Conservation (phyloP, 2,888 invertebrate species). For the Heliconius ethilla region DNA sequence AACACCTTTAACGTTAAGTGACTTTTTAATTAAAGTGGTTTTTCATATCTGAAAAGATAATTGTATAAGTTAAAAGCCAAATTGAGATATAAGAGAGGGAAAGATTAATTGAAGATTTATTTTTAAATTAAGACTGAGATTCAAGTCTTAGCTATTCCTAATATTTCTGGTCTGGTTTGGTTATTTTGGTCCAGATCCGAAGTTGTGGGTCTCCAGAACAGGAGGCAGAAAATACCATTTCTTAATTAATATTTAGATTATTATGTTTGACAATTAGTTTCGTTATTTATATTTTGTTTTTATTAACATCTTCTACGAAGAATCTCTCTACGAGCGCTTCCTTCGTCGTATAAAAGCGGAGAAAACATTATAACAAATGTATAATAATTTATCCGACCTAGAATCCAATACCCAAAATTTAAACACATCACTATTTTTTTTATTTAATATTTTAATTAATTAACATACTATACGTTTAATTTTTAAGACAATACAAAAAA, state of each 20-base stretch:
- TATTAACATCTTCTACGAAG: too few species aligned
- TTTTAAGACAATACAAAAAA: neutral
- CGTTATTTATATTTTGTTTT: too few species aligned
- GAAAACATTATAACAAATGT: too few species aligned
- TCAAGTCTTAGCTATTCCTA: neutral
- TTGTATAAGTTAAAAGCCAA: constrained; percentile 40
- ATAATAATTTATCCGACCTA: too few species aligned
- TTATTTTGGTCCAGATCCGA: neutral
- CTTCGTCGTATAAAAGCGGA: too few species aligned
- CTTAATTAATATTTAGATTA: neutral
- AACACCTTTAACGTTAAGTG: constrained; percentile 37
- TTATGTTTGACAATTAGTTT: too few species aligned
- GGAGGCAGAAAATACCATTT: neutral
- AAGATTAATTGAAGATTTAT: constrained; percentile 21
- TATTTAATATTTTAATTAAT: neutral
- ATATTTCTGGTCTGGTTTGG: neutral
- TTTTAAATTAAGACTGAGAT: neutral
- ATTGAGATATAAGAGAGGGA: constrained; percentile 31
- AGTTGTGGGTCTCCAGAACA: too few species aligned
- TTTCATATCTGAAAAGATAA: constrained; percentile 39
- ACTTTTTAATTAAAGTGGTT: constrained; percentile 40
- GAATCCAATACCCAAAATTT: too few species aligned
- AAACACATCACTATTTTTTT: neutral
- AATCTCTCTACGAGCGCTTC: too few species aligned
- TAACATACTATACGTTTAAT: neutral